A percentile compares a stretch with the other conserved stretches of the same genome.
Conservation (phyloP, 2,113 vertebrate genomes). For the Coregonus clupeaformis region DNA sequence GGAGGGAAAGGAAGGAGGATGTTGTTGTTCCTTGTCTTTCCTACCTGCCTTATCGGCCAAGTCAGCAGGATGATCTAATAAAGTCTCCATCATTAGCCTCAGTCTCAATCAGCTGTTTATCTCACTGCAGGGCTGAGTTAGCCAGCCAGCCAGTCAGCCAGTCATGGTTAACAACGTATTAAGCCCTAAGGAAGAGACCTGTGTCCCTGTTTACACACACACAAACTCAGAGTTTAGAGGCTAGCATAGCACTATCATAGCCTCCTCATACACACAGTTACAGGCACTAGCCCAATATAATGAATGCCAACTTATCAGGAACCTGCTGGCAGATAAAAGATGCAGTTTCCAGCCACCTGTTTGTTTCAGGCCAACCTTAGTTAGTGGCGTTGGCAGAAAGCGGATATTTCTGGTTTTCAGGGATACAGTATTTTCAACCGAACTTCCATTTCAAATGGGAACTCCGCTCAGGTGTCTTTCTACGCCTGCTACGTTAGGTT, state of each 20-base stretch:
- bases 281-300: constrained; percentile 61
- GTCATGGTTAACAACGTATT: background rate
- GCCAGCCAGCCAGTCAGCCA: too few species aligned
- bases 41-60: background rate
- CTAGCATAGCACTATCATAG: constrained; percentile 34
- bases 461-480: too few species aligned
- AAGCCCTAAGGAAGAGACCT: background rate
- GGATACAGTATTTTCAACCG: too few species aligned
- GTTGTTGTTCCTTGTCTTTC: background rate
- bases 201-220: constrained; percentile 2
- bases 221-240: constrained; percentile 53
- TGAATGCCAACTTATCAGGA: constrained; percentile 65
- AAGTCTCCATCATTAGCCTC: constrained; percentile 2
- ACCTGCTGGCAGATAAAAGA: constrained; percentile 69
- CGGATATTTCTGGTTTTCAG: too few species aligned
- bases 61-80: constrained; percentile 1
- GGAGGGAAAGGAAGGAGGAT: background rate
- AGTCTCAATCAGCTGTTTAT: constrained; percentile 48
- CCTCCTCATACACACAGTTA: constrained; percentile 16
- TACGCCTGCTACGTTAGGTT: too few species aligned
- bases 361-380: constrained; percentile 12
- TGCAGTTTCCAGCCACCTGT: constrained; percentile 68
- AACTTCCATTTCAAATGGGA: too few species aligned
- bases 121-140: constrained; percentile 17
- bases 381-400: too few species aligned